A percentile compares a stretch with the other conserved stretches of the same genome.
Evolutionary conservation across 2,797 vertebrate species (phyloP).

Genomic region (Liasis olivaceus): DNA sequence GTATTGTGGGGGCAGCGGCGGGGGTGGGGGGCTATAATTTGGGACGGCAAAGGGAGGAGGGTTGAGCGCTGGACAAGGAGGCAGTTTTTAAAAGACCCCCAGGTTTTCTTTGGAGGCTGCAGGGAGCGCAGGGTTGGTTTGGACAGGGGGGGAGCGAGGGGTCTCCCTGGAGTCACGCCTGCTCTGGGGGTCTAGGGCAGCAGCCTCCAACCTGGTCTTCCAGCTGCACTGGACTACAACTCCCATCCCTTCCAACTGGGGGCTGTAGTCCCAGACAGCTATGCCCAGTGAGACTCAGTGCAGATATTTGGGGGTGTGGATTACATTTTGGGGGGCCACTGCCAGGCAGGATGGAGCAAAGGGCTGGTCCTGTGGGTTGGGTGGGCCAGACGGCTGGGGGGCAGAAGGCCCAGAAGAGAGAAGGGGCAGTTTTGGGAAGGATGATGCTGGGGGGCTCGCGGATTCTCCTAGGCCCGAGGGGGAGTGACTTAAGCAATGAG

Average conservation of each 20-base stretch:
- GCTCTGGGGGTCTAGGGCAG: too few species aligned
- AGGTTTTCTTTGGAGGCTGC: background rate
- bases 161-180: background rate
- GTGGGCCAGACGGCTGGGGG: background rate
- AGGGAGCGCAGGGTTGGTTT: too few species aligned
- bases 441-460: background rate
- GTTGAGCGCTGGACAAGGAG: background rate
- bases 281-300: too few species aligned
- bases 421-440: background rate
- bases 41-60: background rate
- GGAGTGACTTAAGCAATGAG: background rate
- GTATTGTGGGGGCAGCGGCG: slow-evolving; percentile 57
- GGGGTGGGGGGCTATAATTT: background rate
- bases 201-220: background rate
- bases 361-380: background rate
- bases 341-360: too few species aligned
- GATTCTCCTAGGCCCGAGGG: background rate
- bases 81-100: too few species aligned
- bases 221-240: background rate
- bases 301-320: background rate
- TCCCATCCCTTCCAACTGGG: background rate
- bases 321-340: background rate
- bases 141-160: background rate
- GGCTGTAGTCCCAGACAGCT: background rate
- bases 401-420: background rate